Conservation (phyloP, 2,888 invertebrate genomes). For the Cylloceria caligata region DNA sequence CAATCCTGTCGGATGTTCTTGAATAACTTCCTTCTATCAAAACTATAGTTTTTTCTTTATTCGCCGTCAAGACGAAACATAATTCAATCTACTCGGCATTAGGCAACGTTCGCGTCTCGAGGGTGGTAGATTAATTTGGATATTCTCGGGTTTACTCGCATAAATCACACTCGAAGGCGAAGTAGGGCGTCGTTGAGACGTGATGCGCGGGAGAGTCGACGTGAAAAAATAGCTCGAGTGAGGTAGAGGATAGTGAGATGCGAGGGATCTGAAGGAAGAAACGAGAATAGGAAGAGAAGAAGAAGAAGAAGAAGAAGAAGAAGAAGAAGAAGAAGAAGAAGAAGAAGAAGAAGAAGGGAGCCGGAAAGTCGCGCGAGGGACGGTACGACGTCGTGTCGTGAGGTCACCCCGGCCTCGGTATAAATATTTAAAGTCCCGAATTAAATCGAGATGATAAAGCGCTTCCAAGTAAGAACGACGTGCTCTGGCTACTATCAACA, state of each 20-base stretch:
- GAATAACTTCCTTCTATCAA: background rate
- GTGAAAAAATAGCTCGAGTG: conserved; percentile 73
- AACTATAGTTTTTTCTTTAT: conserved; percentile 26
- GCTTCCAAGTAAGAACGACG: conserved; percentile 77
- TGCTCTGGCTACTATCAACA: conserved; percentile 81
- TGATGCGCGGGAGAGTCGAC: conserved; percentile 60
- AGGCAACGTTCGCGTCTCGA: conserved; percentile 48
- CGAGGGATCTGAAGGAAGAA: conserved; percentile 35
- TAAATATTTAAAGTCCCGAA: conserved; percentile 83
- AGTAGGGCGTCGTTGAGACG: conserved; percentile 64
- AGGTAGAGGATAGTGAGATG: conserved; percentile 50
- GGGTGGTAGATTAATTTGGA: conserved; percentile 70
- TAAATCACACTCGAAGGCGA: conserved; percentile 69
- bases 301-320: conserved; percentile 26
- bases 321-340: background rate
- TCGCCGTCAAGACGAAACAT: conserved; percentile 46
- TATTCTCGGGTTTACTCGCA: conserved; percentile 69
- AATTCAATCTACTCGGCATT: conserved; percentile 64
- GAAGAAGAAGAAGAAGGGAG: conserved; percentile 17
- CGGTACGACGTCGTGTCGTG: conserved; percentile 73
- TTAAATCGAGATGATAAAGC: conserved; percentile 82
- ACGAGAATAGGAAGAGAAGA: background rate
- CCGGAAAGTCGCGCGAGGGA: conserved; percentile 29
- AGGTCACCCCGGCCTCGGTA: conserved; percentile 80
- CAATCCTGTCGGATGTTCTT: conserved; percentile 12